phyloP scores from a whole-genome alignment of 1,140 invertebrate species.

The Elysia chlorotica region DNA sequence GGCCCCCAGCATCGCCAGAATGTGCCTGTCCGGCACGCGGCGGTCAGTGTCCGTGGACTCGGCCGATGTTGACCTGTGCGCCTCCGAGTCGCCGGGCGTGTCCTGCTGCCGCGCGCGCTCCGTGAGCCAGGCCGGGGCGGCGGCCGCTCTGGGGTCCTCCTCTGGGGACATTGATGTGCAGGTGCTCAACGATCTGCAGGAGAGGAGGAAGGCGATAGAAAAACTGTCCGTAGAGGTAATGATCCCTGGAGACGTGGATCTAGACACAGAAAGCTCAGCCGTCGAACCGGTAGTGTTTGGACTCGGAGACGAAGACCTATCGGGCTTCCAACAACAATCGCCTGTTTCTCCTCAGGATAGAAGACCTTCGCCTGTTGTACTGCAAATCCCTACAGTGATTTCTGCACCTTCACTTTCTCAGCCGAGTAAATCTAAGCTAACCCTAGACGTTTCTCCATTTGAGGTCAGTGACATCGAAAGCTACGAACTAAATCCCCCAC shows the following conservation, averaged over 20 bases:
- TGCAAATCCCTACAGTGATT: too few species aligned
- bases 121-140: slow-evolving; percentile 38
- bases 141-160: background rate
- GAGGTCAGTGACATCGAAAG: slow-evolving; percentile 18
- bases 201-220: too few species aligned
- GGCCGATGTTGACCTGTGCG: slow-evolving; percentile 3
- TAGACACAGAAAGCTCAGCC: too few species aligned
- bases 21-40: slow-evolving; percentile 45
- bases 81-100: slow-evolving; percentile 36
- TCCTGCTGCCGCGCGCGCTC: slow-evolving; percentile 48
- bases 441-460: background rate
- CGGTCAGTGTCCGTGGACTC: slow-evolving; percentile 38
- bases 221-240: too few species aligned
- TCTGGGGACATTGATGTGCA: slow-evolving; percentile 35
- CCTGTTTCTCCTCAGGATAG: background rate
- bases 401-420: too few species aligned
- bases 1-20: too few species aligned
- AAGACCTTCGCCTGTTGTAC: background rate
- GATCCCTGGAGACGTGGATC: too few species aligned
- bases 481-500: slow-evolving; percentile 31
- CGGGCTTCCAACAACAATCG: background rate
- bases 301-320: background rate
- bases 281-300: background rate
- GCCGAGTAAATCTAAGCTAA: background rate
- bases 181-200: background rate